Percentiles rank a stretch among this genome's conserved stretches.
These are phyloP conservation scores for Xyliphius kryptos DNA, from an alignment of 2,113 vertebrate genomes.

Conservation along the genomic window DNA sequence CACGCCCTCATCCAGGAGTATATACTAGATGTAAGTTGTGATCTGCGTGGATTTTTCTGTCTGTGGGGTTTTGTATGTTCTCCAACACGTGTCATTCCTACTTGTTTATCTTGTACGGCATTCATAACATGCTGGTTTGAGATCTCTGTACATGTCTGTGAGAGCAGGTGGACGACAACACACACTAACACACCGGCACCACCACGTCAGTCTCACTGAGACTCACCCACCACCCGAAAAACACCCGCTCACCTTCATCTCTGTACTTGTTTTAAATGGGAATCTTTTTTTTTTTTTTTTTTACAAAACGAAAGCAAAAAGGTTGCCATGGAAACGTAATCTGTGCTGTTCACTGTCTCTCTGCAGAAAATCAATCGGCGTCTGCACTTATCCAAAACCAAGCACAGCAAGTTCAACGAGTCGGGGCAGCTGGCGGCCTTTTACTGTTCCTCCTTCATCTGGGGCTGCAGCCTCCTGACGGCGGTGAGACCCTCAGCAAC, in stretches of 20 bases:
- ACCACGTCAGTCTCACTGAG: no score
- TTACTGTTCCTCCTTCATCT: conserved; percentile 75
- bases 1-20: conserved; percentile 77
- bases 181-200: no score
- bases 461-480: conserved; percentile 77
- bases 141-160: not conserved
- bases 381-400: conserved; percentile 76
- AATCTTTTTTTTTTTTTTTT: no score
- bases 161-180: no score
- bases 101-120: no score
- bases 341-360: not conserved
- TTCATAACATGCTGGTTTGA: no score
- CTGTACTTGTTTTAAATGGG: no score
- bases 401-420: conserved; percentile 82
- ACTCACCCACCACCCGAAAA: no score
- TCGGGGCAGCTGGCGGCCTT: conserved; percentile 75
- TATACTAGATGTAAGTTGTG: conserved; percentile 48
- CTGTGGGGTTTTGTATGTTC: not conserved
- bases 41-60: not conserved
- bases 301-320: no score
- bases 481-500: conserved; percentile 53
- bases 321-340: not conserved
- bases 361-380: conserved; percentile 76
- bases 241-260: no score
- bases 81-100: no score